phyloP scores from a whole-genome alignment of 1,140 invertebrate genomes.

The Bombus confusus region DNA sequence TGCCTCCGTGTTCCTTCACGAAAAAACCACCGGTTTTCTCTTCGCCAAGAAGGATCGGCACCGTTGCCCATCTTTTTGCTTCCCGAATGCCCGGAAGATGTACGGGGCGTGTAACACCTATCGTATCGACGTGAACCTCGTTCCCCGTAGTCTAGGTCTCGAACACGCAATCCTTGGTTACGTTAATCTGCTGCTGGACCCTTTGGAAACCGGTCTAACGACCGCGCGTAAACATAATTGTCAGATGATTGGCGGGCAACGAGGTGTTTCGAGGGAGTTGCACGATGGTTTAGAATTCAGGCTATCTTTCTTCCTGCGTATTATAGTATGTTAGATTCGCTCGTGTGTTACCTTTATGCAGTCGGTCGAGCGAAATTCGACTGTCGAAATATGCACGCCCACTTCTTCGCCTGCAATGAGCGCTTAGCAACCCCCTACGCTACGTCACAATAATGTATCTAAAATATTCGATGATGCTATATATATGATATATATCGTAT shows the following conservation, averaged over 20 bases:
- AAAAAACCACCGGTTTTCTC: neutral
- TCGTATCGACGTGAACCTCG: neutral
- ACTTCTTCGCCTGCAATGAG: neutral
- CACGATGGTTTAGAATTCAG: slow-evolving; percentile 1
- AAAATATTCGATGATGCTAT: neutral
- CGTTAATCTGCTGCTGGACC: neutral
- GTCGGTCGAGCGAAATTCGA: neutral
- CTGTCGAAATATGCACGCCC: neutral
- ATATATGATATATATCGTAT: too few relatives aligned
- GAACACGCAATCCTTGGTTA: slow-evolving; percentile 28
- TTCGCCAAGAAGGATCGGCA: neutral
- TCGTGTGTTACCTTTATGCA: neutral
- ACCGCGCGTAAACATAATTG: slow-evolving; percentile 50
- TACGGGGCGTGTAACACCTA: neutral
- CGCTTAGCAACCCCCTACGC: neutral
- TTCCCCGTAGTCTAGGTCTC: neutral
- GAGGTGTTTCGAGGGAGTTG: slow-evolving; percentile 36
- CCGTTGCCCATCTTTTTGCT: neutral
- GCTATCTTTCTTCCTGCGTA: neutral
- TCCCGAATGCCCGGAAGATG: slow-evolving; percentile 2
- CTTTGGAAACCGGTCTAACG: slow-evolving; percentile 43
- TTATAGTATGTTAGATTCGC: neutral
- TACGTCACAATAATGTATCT: neutral
- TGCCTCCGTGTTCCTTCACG: neutral
- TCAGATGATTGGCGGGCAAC: slow-evolving; percentile 22